A percentile compares a stretch with the other conserved stretches of the same genome.
phyloP scores from a whole-genome alignment of 2,797 vertebrate genomes.

The Lutjanus argentimaculatus region DNA sequence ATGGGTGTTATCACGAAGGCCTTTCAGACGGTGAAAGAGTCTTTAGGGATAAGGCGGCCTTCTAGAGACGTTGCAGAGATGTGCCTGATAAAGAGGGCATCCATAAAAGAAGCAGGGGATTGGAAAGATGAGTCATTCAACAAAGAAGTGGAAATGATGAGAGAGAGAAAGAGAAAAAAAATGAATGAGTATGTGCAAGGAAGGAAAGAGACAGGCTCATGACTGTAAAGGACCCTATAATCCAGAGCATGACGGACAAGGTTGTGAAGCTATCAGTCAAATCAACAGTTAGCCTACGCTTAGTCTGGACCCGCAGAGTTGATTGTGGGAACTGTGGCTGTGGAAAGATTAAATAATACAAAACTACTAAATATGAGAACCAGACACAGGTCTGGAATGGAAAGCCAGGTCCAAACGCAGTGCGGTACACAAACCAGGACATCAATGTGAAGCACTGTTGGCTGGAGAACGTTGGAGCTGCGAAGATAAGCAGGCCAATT shows the following conservation, averaged over 20 bases:
- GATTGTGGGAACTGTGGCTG: conserved; percentile 50
- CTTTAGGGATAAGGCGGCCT: conserved; percentile 33
- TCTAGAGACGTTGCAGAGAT: conserved; percentile 47
- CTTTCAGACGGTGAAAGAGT: conserved; percentile 61
- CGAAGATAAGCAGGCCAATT: conserved; percentile 20
- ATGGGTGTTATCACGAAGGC: conserved; percentile 49
- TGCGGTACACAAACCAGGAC: conserved; percentile 19
- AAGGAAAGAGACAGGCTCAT: conserved; percentile 35
- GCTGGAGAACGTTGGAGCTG: background rate
- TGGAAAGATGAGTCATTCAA: conserved; percentile 68
- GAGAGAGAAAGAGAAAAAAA: conserved; percentile 34
- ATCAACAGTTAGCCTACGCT: conserved; percentile 57
- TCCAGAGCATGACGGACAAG: conserved; percentile 39
- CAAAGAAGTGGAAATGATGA: conserved; percentile 62
- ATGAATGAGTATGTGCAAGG: conserved; percentile 25
- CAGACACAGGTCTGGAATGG: conserved; percentile 50
- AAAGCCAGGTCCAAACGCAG: conserved; percentile 29
- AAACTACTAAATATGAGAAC: conserved; percentile 62
- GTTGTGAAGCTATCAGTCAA: conserved; percentile 53
- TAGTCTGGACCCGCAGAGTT: conserved; percentile 34
- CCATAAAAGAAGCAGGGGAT: conserved; percentile 55
- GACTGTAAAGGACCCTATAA: conserved; percentile 42
- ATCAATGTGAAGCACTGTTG: conserved; percentile 25
- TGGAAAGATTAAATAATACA: conserved; percentile 62
- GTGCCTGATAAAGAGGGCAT: conserved; percentile 56